These are phyloP conservation scores for Channa striata DNA, from an alignment of 2,797 vertebrate species.

Conservation along the genomic window DNA sequence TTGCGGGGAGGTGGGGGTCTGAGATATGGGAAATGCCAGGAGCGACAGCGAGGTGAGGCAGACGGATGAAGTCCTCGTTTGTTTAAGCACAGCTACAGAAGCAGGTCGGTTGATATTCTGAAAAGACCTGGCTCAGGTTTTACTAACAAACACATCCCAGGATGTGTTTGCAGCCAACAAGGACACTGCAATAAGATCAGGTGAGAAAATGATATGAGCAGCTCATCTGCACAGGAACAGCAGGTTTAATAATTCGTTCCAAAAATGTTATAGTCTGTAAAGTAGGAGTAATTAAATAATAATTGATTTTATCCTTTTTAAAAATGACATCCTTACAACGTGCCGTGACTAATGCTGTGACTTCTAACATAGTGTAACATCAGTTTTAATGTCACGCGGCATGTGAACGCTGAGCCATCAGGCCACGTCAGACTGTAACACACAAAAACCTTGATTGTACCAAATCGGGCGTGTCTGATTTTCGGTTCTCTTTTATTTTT, in stretches of 20 bases:
- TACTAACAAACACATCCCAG: background rate
- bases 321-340: too few species aligned
- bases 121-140: background rate
- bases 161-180: background rate
- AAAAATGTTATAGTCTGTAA: background rate
- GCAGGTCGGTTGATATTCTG: background rate
- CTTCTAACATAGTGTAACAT: too few species aligned
- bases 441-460: too few species aligned
- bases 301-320: too few species aligned
- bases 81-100: slow-evolving; percentile 26
- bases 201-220: too few species aligned
- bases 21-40: slow-evolving; percentile 57
- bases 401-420: too few species aligned
- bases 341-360: too few species aligned
- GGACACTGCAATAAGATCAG: background rate
- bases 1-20: slow-evolving; percentile 60
- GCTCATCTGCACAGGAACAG: background rate
- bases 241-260: background rate
- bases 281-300: background rate
- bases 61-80: slow-evolving; percentile 52
- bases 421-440: too few species aligned
- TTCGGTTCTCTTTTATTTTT: too few species aligned
- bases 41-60: slow-evolving; percentile 41
- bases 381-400: too few species aligned
- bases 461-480: too few species aligned